Evolutionary conservation across 1,140 invertebrate genomes (phyloP).

Genomic region (Rhopalosiphum padi): DNA sequence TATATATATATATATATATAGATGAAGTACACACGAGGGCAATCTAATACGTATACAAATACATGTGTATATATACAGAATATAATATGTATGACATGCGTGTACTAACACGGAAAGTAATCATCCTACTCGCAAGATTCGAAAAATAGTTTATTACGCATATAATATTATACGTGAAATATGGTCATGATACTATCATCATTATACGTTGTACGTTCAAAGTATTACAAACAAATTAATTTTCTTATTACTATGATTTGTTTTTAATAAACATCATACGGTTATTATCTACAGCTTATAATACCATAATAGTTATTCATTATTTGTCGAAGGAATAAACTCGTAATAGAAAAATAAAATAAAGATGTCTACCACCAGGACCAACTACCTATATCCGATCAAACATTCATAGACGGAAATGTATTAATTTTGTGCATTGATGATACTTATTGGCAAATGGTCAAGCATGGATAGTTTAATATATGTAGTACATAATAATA

Average conservation of each 20-base stretch:
- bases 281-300: not conserved
- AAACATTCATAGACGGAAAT: not conserved
- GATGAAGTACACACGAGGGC: not conserved
- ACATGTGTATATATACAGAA: not conserved
- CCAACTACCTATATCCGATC: not conserved
- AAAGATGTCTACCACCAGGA: not conserved
- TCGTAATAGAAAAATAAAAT: not conserved
- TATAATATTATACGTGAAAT: slow-evolving; percentile 4
- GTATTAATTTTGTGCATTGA: not conserved
- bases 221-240: not conserved
- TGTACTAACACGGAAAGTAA: not conserved
- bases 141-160: not conserved
- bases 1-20: slow-evolving; percentile 10
- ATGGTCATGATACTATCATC: not conserved
- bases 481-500: not conserved
- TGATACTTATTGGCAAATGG: slow-evolving; percentile 19
- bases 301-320: not conserved
- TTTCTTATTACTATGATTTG: not conserved
- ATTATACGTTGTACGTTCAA: too few relatives aligned
- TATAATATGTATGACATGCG: not conserved
- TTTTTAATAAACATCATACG: not conserved
- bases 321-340: not conserved
- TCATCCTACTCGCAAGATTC: not conserved
- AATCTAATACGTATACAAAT: not conserved
- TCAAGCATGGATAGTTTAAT: not conserved